phyloP scores from a whole-genome alignment of 2,797 vertebrate genomes.

The Intellagama lesueurii region DNA sequence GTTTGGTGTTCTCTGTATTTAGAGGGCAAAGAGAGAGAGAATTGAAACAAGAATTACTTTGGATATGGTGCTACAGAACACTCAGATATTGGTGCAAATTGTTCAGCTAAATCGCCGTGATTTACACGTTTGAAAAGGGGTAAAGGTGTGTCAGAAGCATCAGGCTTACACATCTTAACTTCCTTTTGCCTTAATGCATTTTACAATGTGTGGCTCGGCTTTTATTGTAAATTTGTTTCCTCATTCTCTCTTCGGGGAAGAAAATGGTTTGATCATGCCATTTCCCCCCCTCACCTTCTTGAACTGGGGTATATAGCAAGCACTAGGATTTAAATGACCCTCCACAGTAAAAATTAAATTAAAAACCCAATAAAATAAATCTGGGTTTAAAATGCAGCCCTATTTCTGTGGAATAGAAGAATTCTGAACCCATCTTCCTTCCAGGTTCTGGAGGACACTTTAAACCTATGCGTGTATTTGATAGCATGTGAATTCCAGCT shows the following conservation, averaged over 20 bases:
- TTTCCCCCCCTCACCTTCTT: neutral
- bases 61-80: constrained; percentile 71
- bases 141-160: constrained; percentile 54
- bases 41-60: constrained; percentile 29
- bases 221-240: constrained; percentile 44
- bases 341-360: no score
- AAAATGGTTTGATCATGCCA: neutral
- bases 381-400: neutral
- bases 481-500: neutral
- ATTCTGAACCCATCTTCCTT: neutral
- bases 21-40: constrained; percentile 31
- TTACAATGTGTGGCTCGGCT: constrained; percentile 51
- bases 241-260: neutral
- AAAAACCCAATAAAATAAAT: no score
- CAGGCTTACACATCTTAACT: constrained; percentile 47
- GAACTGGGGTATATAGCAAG: neutral
- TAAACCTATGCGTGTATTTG: neutral
- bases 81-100: constrained; percentile 57
- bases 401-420: neutral
- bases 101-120: constrained; percentile 37
- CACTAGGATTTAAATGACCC: neutral
- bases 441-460: neutral
- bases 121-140: neutral
- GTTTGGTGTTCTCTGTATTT: constrained; percentile 39
- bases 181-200: constrained; percentile 67